Conservation (phyloP, 2,113 vertebrate species). For the Urocitellus parryii region DNA sequence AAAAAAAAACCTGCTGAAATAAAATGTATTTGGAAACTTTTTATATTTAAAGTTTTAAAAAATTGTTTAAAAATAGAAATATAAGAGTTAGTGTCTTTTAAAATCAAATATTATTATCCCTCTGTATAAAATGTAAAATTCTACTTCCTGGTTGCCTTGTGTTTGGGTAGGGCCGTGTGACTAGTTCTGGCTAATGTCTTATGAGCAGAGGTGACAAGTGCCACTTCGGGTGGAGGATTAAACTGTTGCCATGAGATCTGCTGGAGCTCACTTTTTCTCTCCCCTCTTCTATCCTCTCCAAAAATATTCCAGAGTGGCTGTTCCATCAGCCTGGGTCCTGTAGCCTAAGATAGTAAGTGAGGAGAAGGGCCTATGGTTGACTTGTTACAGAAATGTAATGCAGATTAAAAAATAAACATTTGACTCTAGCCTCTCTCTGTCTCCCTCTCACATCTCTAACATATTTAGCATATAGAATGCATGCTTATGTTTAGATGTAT, state of each 20-base stretch:
- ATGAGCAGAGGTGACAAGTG: not conserved
- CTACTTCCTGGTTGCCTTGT: not conserved
- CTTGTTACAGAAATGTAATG: not conserved
- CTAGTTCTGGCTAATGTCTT: not conserved
- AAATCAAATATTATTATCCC: not conserved
- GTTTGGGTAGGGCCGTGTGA: not conserved
- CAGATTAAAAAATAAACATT: slow-evolving; percentile 13
- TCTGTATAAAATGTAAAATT: not conserved
- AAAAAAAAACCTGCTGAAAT: not conserved
- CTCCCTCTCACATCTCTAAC: not conserved
- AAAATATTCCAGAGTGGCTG: not conserved
- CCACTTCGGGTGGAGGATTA: not conserved
- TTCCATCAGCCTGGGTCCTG: not conserved
- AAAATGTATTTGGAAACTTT: slow-evolving; percentile 28
- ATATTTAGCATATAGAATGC: not conserved
- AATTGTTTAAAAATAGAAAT: not conserved
- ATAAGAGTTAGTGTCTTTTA: not conserved
- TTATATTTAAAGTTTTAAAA: slow-evolving; percentile 9
- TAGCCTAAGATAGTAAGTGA: not conserved
- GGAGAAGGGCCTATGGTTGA: not conserved
- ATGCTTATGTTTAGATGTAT: not conserved
- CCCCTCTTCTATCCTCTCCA: not conserved
- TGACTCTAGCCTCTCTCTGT: not conserved
- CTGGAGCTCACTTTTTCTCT: not conserved
- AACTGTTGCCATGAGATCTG: not conserved